Conservation (phyloP, 2,888 invertebrate species). For the Hemicrepidius hirtus region DNA sequence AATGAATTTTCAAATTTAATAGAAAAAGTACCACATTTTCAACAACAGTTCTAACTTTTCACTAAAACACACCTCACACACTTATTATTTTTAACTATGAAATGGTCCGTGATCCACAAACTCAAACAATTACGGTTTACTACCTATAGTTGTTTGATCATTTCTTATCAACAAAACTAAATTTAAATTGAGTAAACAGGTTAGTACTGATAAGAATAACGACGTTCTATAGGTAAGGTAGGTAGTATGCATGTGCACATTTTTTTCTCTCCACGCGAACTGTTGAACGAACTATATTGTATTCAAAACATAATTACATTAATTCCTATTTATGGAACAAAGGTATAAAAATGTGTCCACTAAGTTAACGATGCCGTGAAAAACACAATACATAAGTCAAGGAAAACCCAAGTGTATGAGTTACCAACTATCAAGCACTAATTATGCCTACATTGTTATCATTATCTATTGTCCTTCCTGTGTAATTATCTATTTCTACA, state of each 20-base stretch:
- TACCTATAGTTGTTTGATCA: not conserved
- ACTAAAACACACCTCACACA: no score
- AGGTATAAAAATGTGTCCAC: slow-evolving; percentile 13
- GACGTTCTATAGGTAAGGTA: not conserved
- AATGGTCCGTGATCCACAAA: not conserved
- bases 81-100: not conserved
- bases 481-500: slow-evolving; percentile 16
- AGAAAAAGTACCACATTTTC: no score
- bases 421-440: slow-evolving; percentile 20
- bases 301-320: slow-evolving; percentile 10
- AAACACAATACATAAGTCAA: slow-evolving; percentile 19
- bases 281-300: slow-evolving; percentile 14
- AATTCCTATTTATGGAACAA: not conserved
- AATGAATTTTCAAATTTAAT: no score
- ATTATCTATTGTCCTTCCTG: slow-evolving; percentile 45
- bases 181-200: slow-evolving; percentile 4
- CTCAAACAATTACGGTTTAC: not conserved
- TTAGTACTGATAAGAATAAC: slow-evolving; percentile 17
- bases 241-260: not conserved
- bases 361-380: slow-evolving; percentile 16
- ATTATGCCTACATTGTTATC: slow-evolving; percentile 42
- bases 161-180: not conserved
- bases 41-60: no score
- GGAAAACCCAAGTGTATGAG: slow-evolving; percentile 13
- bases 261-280: not conserved